Conservation (phyloP, 2,113 vertebrate species). For the Sylvia atricapilla region DNA sequence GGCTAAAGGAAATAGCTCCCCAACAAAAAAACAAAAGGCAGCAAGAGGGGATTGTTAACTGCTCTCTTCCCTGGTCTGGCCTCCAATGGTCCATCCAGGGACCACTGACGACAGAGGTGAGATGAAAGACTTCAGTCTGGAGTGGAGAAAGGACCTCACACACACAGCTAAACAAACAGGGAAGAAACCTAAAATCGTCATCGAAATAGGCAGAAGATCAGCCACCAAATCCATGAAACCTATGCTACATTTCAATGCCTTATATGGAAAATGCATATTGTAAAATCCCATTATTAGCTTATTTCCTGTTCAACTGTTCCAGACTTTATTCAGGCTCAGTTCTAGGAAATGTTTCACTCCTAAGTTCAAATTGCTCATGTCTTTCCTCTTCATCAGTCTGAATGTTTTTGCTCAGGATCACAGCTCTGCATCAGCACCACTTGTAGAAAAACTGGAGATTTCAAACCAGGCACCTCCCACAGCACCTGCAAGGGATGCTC, state of each 20-base stretch:
- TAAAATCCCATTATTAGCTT: conserved; percentile 51
- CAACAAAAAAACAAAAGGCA: conserved; percentile 22
- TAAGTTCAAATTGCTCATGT: conserved; percentile 42
- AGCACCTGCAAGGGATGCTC: neutral
- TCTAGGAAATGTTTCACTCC: conserved; percentile 64
- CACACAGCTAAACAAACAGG: neutral
- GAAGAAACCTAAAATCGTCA: neutral
- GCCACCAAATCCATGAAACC: neutral
- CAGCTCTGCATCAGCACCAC: neutral
- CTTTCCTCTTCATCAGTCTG: conserved; percentile 20
- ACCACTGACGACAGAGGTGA: neutral
- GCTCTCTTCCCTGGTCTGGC: neutral
- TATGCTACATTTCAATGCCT: conserved; percentile 21
- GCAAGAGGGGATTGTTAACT: neutral
- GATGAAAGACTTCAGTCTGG: neutral
- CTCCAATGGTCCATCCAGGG: neutral
- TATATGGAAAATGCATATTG: conserved; percentile 36
- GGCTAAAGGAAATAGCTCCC: conserved; percentile 42
- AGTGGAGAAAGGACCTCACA: neutral
- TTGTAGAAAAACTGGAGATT: neutral
- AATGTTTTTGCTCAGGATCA: neutral
- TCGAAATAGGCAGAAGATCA: conserved; percentile 25
- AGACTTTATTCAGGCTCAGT: conserved; percentile 47
- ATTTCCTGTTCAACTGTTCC: conserved; percentile 56
- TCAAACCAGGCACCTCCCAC: neutral